These are phyloP conservation scores for Fregetta grallaria DNA, from an alignment of 2,113 vertebrate genomes.

Conservation along the genomic window DNA sequence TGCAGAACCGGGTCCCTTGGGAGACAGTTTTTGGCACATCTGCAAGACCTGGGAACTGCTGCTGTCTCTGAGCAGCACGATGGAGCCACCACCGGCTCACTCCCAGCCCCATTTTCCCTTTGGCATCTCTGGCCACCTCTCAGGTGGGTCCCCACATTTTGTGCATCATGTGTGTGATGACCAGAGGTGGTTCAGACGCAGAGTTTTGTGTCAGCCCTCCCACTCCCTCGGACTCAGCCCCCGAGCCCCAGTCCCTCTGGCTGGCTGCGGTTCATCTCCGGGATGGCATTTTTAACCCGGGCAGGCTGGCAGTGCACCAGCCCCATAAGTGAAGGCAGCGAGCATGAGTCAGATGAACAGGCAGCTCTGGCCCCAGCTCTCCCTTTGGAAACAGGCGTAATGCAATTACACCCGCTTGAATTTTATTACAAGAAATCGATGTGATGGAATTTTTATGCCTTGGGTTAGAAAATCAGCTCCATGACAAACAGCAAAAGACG, in stretches of 20 bases:
- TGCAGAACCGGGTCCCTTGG: background rate
- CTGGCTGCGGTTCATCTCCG: accelerated
- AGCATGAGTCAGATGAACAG: background rate
- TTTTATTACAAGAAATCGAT: background rate
- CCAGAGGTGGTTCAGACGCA: background rate
- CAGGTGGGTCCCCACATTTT: background rate
- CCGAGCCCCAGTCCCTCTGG: background rate
- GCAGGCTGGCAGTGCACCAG: background rate
- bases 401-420: background rate
- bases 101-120: background rate
- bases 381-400: background rate
- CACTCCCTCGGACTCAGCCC: background rate
- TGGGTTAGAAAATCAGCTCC: background rate
- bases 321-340: background rate
- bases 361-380: background rate
- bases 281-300: background rate
- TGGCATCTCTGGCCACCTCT: background rate
- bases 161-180: background rate
- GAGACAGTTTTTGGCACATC: background rate
- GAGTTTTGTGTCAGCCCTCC: background rate
- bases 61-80: background rate
- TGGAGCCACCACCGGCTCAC: background rate
- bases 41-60: background rate
- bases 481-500: background rate
- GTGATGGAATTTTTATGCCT: conserved; percentile 1